A percentile compares a stretch with the other conserved stretches of the same genome.
Evolutionary conservation across 2,797 vertebrate species (phyloP).

Genomic region (Poecilia gillii): DNA sequence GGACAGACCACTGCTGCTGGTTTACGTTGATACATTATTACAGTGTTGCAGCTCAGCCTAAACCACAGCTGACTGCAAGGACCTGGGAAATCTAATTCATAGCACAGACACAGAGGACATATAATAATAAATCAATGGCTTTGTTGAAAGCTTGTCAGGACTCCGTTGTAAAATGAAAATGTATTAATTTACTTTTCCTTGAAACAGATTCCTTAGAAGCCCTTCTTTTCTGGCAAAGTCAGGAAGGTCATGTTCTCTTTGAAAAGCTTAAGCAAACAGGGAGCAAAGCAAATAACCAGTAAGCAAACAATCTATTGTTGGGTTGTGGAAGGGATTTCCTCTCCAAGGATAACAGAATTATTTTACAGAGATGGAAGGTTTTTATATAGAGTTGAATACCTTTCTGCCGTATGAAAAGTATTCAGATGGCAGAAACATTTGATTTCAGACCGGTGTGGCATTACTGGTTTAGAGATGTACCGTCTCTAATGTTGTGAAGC

Average conservation of each 20-base stretch:
- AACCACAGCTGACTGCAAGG: conserved; percentile 9
- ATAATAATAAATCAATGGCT: background rate
- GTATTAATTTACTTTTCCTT: background rate
- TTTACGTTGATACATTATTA: background rate
- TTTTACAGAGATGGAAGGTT: background rate
- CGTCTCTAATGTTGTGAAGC: background rate
- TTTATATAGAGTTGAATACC: background rate
- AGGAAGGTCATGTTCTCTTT: background rate
- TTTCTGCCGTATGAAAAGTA: background rate
- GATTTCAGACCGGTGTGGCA: background rate
- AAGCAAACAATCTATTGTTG: conserved; percentile 17
- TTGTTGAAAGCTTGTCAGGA: background rate
- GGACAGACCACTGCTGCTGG: background rate
- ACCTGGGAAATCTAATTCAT: background rate
- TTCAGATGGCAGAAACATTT: background rate
- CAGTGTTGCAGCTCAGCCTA: background rate
- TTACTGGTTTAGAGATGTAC: background rate
- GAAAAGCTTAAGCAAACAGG: conserved; percentile 7
- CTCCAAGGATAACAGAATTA: background rate
- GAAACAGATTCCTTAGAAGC: background rate
- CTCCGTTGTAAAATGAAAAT: background rate
- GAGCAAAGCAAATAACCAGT: conserved; percentile 7
- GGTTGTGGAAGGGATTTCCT: conserved; percentile 7
- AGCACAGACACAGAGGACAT: background rate
- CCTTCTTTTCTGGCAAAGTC: conserved; percentile 8